Base-by-base conservation (phyloP, 2,113 vertebrate genomes). In the Rhabdomys dilectus region DNA sequence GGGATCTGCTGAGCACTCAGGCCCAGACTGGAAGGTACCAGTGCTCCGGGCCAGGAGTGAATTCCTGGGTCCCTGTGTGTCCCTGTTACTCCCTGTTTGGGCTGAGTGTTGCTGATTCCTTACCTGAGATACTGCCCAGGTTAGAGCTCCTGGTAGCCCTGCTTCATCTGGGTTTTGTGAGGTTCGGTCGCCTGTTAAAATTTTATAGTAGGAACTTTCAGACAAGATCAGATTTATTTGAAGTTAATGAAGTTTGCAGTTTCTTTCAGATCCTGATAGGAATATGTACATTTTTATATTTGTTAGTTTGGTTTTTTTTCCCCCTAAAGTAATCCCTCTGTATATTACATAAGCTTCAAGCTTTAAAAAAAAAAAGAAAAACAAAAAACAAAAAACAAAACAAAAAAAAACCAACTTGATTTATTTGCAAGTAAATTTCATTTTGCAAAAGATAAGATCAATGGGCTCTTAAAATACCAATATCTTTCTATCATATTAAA, bases 341-440 rank as follows among this genome's bases (percentile, higher is more conserved):
- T 9, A n/a, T 80, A 82, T 85, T 91, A 64, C 58, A 75, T 86
- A 94, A 77, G 58, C 34, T 62, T 73, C 51, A 90, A 70, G 21
- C 24, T 42, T 19, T 4, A 26, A 7, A 42, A 84, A 58, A 77
- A 76, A 80, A 21, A 82, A 84, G n/a, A n/a, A n/a, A n/a, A n/a
- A n/a, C n/a, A n/a, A n/a, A n/a, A n/a, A n/a, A n/a, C n/a, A n/a
- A n/a, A n/a, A n/a, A n/a, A n/a, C n/a, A n/a, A n/a, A n/a, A n/a
- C n/a, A n/a, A n/a, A n/a, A n/a, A n/a, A n/a, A n/a, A n/a, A n/a
- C n/a, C n/a, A 75, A 76, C 19, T 8, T 88, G 26, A 45, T 84
- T 97, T 93, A 90, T 95, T 93, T 95, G 66, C 3, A 81, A 91
- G 15, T 68, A 90, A 80, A 86, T 94, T 91, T 78, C 5, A 91